Conservation (phyloP, 2,113 vertebrate species). For the Ceyx cyanopectus region DNA sequence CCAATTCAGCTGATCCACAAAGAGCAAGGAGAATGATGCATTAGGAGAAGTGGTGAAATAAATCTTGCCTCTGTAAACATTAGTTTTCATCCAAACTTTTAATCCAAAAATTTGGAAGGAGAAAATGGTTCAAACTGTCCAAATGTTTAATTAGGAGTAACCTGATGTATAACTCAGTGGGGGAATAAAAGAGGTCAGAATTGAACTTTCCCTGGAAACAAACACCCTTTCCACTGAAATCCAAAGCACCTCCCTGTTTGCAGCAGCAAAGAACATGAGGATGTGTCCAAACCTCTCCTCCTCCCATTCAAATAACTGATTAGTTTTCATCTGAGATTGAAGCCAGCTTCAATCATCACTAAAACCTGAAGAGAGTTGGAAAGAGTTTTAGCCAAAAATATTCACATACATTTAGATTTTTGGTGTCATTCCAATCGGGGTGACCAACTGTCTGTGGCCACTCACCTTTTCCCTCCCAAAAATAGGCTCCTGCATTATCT, state of each 20-base stretch:
- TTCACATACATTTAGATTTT: not conserved
- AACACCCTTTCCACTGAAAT: not conserved
- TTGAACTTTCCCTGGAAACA: not conserved
- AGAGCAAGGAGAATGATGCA: not conserved
- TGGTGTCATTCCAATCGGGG: not conserved
- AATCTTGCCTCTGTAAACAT: not conserved
- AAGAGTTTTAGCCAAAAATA: not conserved
- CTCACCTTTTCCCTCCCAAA: not conserved
- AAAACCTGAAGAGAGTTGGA: not conserved
- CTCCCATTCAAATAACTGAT: not conserved
- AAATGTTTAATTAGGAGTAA: not conserved
- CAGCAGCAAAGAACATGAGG: not conserved
- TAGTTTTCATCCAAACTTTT: no score
- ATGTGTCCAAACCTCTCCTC: not conserved
- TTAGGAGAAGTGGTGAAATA: not conserved
- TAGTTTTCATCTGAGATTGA: not conserved
- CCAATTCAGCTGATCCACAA: not conserved
- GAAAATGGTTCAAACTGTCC: not conserved
- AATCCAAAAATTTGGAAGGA: not conserved
- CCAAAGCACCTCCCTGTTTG: not conserved
- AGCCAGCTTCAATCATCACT: not conserved
- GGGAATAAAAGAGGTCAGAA: not conserved
- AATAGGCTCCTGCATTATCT: not conserved
- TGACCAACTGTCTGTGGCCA: not conserved
- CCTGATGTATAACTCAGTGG: not conserved